Base-by-base conservation (phyloP, 2,888 invertebrate genomes). In the Spisula subtruncata region DNA sequence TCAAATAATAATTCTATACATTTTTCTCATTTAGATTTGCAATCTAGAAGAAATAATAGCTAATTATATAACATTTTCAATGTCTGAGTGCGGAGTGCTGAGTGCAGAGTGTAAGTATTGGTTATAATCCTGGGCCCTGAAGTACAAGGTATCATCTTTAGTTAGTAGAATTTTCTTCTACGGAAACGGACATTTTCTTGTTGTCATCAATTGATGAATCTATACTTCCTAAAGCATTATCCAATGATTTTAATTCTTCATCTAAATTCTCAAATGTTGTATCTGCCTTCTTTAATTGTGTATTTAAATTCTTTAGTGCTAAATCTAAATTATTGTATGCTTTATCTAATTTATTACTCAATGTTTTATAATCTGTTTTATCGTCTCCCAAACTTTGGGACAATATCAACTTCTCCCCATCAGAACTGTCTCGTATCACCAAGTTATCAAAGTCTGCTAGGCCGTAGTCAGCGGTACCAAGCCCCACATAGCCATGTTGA, bases 401-500 rank as follows among this genome's bases (percentile, higher is more conserved):
- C 25, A 66, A 25, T 16, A 84, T 48, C n/a, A 35, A 29, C 46
- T 29, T 48, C 29, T 87, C 87, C 2, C 91, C 91, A 29, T 91
- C 89, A 14, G 46, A n/a, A 56, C 89, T 89, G 20, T 88, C 83
- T 46, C 79, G 86, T 14, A 94, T 93, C 81, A 91, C 91, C 16
- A 96, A 93, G 88, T 96, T 96, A 88, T 96, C 96, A 93, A 96
- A 96, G 87, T 96, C 95, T 2, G 96, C 96, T 29, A 96, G 83
- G 0, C 96, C 96, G 92, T 94, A 96, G 16, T 92, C 92, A 29
- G 94, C 94, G 8, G 96, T 96, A 32, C 96, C 96, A 0, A 96
- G 83, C 6, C 93, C 96, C 12, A 94, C 96, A 94, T 96, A 96
- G 14, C 96, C 96, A 83, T 94, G 93, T 0, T 88, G 29, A 12